phyloP scores from a whole-genome alignment of 2,888 invertebrate species.

The Antitype chi region DNA sequence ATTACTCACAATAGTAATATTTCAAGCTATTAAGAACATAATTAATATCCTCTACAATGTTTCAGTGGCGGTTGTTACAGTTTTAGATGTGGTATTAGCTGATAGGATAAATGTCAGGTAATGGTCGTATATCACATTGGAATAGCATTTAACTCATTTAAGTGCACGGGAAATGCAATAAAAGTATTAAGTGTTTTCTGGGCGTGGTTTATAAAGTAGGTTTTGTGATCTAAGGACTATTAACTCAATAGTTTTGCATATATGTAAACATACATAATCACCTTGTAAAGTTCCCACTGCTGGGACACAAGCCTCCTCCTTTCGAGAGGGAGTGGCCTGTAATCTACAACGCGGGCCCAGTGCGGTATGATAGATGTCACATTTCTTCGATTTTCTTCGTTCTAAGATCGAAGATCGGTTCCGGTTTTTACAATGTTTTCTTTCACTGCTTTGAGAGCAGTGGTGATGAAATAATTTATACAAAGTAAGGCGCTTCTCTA shows the following conservation, averaged over 20 bases:
- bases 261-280: too few relatives aligned
- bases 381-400: too few relatives aligned
- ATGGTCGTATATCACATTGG: conserved; percentile 50
- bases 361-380: too few relatives aligned
- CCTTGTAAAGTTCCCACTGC: too few relatives aligned
- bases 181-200: conserved; percentile 44
- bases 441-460: too few relatives aligned
- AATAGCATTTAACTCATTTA: conserved; percentile 40
- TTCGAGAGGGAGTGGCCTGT: too few relatives aligned
- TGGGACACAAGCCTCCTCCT: too few relatives aligned
- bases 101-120: conserved; percentile 58
- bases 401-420: too few relatives aligned
- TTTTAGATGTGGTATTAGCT: conserved; percentile 10
- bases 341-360: too few relatives aligned
- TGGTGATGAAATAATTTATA: too few relatives aligned
- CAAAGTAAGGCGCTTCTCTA: too few relatives aligned
- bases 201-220: conserved; percentile 15
- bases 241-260: not conserved
- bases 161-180: conserved; percentile 37
- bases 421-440: too few relatives aligned
- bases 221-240: conserved; percentile 5
- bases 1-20: conserved; percentile 52
- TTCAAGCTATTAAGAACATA: conserved; percentile 57
- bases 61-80: conserved; percentile 30
- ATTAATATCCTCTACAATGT: conserved; percentile 62